These are phyloP conservation scores for Lycaon pictus DNA, from an alignment of 2,113 vertebrate species.

Conservation along the genomic window DNA sequence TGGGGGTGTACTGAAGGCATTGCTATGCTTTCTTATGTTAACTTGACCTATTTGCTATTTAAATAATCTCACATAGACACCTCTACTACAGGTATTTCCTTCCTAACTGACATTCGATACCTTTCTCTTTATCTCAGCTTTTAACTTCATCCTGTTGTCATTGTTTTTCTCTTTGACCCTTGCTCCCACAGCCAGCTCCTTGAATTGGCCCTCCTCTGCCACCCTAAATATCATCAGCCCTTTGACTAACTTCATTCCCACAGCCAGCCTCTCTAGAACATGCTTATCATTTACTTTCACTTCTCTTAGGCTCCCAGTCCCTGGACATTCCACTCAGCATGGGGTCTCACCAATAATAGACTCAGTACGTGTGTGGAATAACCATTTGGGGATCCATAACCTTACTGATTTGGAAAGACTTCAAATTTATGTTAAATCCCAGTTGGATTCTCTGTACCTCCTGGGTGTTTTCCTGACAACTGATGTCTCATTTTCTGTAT, in stretches of 20 bases:
- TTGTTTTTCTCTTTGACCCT: constrained; percentile 12
- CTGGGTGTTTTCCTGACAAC: background rate
- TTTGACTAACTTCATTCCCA: background rate
- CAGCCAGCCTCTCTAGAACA: background rate
- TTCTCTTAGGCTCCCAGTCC: background rate
- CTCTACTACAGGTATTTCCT: background rate
- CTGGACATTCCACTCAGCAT: background rate
- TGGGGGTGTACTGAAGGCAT: background rate
- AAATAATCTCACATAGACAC: background rate
- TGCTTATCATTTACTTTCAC: background rate
- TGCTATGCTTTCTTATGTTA: background rate
- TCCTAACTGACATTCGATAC: background rate
- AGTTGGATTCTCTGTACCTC: constrained; percentile 38
- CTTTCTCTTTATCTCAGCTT: constrained; percentile 1
- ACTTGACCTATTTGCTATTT: background rate
- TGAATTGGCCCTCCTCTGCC: constrained; percentile 25
- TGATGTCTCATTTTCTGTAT: constrained; percentile 22
- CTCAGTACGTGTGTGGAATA: background rate
- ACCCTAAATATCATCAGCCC: background rate
- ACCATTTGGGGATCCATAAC: background rate
- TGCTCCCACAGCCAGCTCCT: background rate
- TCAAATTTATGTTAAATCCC: constrained; percentile 32
- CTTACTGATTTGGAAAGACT: constrained; percentile 46
- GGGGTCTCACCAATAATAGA: background rate
- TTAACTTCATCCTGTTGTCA: constrained; percentile 2